Percentiles rank a stretch among this genome's conserved stretches.
Conservation (phyloP, 2,797 vertebrate genomes). For the Lophius americanus region DNA sequence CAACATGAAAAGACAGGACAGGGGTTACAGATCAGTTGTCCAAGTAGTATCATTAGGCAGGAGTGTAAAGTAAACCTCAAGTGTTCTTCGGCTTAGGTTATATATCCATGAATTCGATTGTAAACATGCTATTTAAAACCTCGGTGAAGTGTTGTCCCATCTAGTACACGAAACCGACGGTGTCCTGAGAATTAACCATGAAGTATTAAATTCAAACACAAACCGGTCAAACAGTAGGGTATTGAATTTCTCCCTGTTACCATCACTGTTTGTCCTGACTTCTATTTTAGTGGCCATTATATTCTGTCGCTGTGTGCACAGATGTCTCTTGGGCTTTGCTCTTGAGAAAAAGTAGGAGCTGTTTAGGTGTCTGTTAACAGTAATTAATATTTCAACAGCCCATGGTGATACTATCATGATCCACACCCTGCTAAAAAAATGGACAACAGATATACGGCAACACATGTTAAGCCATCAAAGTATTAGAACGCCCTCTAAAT, state of each 20-base stretch:
- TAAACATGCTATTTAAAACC: constrained; percentile 36
- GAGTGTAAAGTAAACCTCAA: constrained; percentile 63
- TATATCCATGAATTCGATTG: background rate
- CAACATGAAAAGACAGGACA: constrained; percentile 6
- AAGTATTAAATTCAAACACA: constrained; percentile 2
- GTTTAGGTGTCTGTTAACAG: constrained; percentile 72
- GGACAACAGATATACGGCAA: constrained; percentile 58
- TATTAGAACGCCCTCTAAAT: constrained; percentile 21
- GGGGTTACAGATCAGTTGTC: constrained; percentile 55
- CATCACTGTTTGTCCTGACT: background rate
- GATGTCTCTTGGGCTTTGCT: constrained; percentile 36
- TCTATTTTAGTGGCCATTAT: background rate
- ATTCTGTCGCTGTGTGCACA: constrained; percentile 10
- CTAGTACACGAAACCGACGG: constrained; percentile 9
- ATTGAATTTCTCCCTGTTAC: background rate
- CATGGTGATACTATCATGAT: constrained; percentile 44
- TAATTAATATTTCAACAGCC: constrained; percentile 76
- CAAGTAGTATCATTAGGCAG: constrained; percentile 36
- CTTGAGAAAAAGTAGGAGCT: constrained; percentile 50
- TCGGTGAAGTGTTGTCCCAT: constrained; percentile 3
- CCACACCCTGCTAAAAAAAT: constrained; percentile 63
- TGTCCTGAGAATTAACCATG: constrained; percentile 10
- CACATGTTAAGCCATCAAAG: constrained; percentile 22
- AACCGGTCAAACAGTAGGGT: background rate
- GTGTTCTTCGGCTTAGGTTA: constrained; percentile 25